Evolutionary conservation across 2,113 vertebrate species (phyloP).

Genomic region (Odocoileus hemionus): DNA sequence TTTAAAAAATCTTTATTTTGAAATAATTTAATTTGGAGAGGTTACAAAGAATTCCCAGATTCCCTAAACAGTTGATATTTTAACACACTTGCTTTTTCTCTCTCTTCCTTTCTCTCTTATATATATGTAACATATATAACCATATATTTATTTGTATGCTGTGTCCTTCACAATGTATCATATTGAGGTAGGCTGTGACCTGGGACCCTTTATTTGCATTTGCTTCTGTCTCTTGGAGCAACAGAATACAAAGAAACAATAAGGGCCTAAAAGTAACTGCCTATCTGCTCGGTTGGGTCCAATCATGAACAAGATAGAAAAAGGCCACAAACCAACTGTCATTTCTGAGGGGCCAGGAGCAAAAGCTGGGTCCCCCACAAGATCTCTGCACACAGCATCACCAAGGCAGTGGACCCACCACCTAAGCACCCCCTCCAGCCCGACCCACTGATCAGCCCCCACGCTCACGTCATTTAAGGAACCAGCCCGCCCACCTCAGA

Average conservation of each 20-base stretch:
- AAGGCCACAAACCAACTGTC: neutral
- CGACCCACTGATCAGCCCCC: neutral
- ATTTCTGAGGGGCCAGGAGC: neutral
- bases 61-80: neutral
- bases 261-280: neutral
- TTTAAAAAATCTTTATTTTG: neutral
- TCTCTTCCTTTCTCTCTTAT: neutral
- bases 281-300: neutral
- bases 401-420: neutral
- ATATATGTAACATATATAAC: neutral
- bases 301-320: neutral
- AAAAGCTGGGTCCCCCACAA: neutral
- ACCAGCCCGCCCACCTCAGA: neutral
- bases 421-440: neutral
- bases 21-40: conserved; percentile 9
- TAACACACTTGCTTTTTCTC: neutral
- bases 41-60: neutral
- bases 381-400: neutral
- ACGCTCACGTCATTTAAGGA: neutral
- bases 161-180: neutral
- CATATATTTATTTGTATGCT: neutral
- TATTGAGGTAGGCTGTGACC: neutral
- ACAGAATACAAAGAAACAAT: neutral
- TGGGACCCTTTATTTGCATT: neutral
- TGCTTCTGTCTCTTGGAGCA: neutral